Evolutionary conservation across 1,140 invertebrate genomes (phyloP), one percentile per base, ranked within the genome.

Genomic region (Conus ventricosus): DNA sequence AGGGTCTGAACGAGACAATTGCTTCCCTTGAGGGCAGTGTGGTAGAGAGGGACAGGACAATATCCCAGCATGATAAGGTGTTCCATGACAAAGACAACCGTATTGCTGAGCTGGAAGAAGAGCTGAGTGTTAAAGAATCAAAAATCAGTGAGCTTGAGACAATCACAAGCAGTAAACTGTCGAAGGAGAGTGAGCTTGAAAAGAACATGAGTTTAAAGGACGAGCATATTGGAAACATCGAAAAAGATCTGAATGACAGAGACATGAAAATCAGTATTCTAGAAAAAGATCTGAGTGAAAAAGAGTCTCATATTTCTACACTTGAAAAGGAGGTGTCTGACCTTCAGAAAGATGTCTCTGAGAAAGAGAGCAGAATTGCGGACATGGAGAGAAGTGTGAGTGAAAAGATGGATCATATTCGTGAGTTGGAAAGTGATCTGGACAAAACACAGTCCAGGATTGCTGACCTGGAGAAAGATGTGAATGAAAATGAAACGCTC

Each of bases 341-440:
- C 82, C 39, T 67, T n/a, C 27, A 86, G 67, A 89, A 87, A 81
- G 55, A 81, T 55, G 27, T 83, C 25, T 10, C 0, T 8, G 80
- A 81, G 8, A 81, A 88, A 54, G 60, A 88, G 15, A 86, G 84
- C 17, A 87, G 85, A 67, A 84, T 92, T 17, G 86, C 87, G n/a
- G 91, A 92, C 53, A 78, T 90, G 67, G 89, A 93, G 76, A 91
- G 88, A 81, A 87, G 89, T 76, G 55, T 93, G 15, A 85, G 88
- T 54, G 88, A 87, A 27, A 91, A 89, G 88, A 20, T 80, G 63
- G 7, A 23, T 13, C 53, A 51, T 85, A 84, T 89, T 23, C 80
- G 78, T 78, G 89, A 89, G 80, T 27, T 89, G 27, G 85, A 89
- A 87, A 89, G 81, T 75, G 17, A 81, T n/a, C 71, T 80, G 63